These are phyloP conservation scores for Drosophila meridiana DNA, from an alignment of 2,888 invertebrate species.

Conservation along the genomic window DNA sequence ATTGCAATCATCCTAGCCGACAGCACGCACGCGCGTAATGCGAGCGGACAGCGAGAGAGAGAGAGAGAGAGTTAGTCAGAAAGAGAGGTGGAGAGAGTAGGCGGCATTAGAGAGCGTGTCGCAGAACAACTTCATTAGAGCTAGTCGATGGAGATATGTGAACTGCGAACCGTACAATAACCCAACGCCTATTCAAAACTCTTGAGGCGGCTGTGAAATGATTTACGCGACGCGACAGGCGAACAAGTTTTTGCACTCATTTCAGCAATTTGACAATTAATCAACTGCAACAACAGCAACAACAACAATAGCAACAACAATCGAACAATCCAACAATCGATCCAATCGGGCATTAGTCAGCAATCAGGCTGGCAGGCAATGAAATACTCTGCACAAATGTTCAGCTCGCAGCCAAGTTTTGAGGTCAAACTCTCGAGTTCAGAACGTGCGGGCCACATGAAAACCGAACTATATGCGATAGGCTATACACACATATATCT, in stretches of 20 bases:
- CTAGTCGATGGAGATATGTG: constrained; percentile 39
- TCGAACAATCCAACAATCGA: constrained; percentile 54
- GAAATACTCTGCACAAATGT: constrained; percentile 58
- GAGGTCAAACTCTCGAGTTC: constrained; percentile 71
- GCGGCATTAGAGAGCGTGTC: constrained; percentile 29
- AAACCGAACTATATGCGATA: constrained; percentile 48
- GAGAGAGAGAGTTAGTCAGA: neutral
- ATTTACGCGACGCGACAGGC: constrained; percentile 73
- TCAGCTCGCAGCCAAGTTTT: constrained; percentile 51
- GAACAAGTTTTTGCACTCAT: constrained; percentile 81
- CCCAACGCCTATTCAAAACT: constrained; percentile 28
- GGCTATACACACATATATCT: constrained; percentile 1
- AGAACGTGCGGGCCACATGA: constrained; percentile 69
- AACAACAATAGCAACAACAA: constrained; percentile 48
- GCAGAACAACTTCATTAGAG: constrained; percentile 60
- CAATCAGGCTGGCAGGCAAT: constrained; percentile 54
- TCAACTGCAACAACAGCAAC: constrained; percentile 68
- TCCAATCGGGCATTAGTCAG: constrained; percentile 65
- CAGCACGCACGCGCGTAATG: constrained; percentile 76
- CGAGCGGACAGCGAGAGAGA: constrained; percentile 28
- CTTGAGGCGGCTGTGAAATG: constrained; percentile 55
- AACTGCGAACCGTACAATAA: constrained; percentile 39
- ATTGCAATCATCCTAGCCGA: constrained; percentile 74
- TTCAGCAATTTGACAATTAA: constrained; percentile 80
- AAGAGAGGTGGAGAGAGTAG: constrained; percentile 15